A percentile compares a stretch with the other conserved stretches of the same genome.
phyloP scores from a whole-genome alignment of 2,888 invertebrate genomes.

The Dynastes tityus region DNA sequence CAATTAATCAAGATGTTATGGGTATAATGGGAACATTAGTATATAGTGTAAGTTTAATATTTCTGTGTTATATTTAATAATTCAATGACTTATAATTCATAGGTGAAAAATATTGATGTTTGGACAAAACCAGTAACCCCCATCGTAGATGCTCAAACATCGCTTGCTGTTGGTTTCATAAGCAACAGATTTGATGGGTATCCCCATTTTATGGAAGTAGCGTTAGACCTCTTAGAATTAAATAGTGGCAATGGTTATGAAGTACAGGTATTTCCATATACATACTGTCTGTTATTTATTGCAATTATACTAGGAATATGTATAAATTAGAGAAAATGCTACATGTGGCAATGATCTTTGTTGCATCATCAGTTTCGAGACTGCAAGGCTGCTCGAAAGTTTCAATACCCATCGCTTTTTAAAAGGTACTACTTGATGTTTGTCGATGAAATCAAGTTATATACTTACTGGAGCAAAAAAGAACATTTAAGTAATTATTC shows the following conservation, averaged over 20 bases:
- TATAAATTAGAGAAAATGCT: too few relatives aligned
- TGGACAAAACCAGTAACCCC: conserved; percentile 75
- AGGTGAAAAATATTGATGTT: conserved; percentile 69
- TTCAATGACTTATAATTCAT: conserved; percentile 32
- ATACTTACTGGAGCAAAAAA: too few relatives aligned
- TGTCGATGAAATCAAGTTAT: too few relatives aligned
- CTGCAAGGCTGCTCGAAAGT: too few relatives aligned
- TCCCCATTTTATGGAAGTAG: conserved; percentile 67
- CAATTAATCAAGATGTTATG: conserved; percentile 79
- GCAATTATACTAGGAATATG: too few relatives aligned
- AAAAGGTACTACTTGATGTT: too few relatives aligned
- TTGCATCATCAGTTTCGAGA: too few relatives aligned
- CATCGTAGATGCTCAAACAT: conserved; percentile 67
- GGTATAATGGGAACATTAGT: conserved; percentile 77
- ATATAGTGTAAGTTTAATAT: conserved; percentile 64
- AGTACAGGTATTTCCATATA: conserved; percentile 63
- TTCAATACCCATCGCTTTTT: too few relatives aligned
- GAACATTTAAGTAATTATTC: too few relatives aligned
- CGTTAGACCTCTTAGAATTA: conserved; percentile 64
- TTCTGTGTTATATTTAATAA: not conserved
- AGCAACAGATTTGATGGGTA: conserved; percentile 71
- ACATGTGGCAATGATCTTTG: too few relatives aligned
- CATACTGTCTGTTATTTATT: too few relatives aligned
- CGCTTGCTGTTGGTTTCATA: conserved; percentile 76
- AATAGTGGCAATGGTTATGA: conserved; percentile 64